Evolutionary conservation across 2,797 vertebrate species (phyloP), one percentile per base, ranked within the genome.

Genomic region (Echeneis naucrates): DNA sequence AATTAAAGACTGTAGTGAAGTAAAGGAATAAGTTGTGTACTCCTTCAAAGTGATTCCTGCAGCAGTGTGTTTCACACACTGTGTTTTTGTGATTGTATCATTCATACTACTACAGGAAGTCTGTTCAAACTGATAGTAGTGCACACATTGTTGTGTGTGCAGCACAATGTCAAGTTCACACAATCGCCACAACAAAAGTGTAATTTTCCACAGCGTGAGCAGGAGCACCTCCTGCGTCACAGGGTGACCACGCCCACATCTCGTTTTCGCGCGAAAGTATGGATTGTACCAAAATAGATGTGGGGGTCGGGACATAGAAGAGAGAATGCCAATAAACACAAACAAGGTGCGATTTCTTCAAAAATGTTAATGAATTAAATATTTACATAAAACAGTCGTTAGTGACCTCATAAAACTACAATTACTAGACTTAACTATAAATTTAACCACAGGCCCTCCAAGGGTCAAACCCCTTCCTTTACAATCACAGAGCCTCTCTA

Each of bases 181-280:
- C 4, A 48, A 23, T 0, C 47, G 14, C 26, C 23, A 16, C 2
- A 58, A 19, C 23, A 58, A 1, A 8, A 7, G 19, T 12, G 2
- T 5, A 24, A 5, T 2, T 7, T 13, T 24, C 14, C 23, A 7
- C 5, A 35, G 3, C 6, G 17, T 1, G 7, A 17, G 23, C 44
- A 11, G 8, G 19, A 27, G 1, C 30, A 5, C 24, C 10, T 23
- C 11, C 6, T 12, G 13, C 32, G 32, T 4, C 13, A 5, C 1
- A 1, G 14, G 2, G 12, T 37, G 0, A 12, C 47, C 79, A 88
- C 90, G 73, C 92, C 90, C 70, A 80, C 12, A 2, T 37, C 4
- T 0, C 4, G 4, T 87, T 91, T 94, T 91, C 92, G 91, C 94
- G 94, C 90, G 92, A 93, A 93, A 84, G 12, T 1, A 1, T 0